Evolutionary conservation across 1,140 invertebrate genomes (phyloP).

Genomic region (Lepidotrigona ventralis): DNA sequence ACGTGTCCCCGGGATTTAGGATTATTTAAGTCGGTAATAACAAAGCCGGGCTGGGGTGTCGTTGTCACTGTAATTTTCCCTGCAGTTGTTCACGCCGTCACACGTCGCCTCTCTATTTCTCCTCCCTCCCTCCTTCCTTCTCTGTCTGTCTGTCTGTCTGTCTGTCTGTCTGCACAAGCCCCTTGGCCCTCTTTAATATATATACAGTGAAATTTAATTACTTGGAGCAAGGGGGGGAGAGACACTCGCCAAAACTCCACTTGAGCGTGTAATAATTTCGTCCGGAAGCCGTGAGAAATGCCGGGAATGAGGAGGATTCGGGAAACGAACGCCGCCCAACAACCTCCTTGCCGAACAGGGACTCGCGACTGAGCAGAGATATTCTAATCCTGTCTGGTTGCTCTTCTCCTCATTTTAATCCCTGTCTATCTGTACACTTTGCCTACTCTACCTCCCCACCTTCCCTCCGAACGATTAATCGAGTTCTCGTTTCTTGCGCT

Average conservation of each 20-base stretch:
- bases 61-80: slow-evolving; percentile 5
- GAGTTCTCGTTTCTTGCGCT: neutral
- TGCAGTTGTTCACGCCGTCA: slow-evolving; percentile 29
- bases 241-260: slow-evolving; percentile 54
- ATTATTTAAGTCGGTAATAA: slow-evolving; percentile 69
- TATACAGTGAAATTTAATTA: slow-evolving; percentile 67
- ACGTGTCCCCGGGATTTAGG: slow-evolving; percentile 29
- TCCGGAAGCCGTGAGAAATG: slow-evolving; percentile 55
- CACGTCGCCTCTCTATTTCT: neutral
- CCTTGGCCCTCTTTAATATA: slow-evolving; percentile 21
- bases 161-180: neutral
- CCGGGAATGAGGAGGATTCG: slow-evolving; percentile 47
- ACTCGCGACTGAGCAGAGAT: slow-evolving; percentile 25
- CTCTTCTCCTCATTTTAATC: slow-evolving; percentile 42
- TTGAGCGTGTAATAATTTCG: slow-evolving; percentile 63
- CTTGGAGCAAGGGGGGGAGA: slow-evolving; percentile 27
- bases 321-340: slow-evolving; percentile 8
- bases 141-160: too few species aligned
- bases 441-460: neutral
- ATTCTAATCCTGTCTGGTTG: slow-evolving; percentile 45
- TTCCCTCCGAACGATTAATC: slow-evolving; percentile 49
- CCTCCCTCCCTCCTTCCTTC: neutral
- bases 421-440: slow-evolving; percentile 28
- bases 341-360: slow-evolving; percentile 25
- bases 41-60: slow-evolving; percentile 44